Conservation (phyloP, 2,888 invertebrate genomes). For the Dicyrtoma fusca region DNA sequence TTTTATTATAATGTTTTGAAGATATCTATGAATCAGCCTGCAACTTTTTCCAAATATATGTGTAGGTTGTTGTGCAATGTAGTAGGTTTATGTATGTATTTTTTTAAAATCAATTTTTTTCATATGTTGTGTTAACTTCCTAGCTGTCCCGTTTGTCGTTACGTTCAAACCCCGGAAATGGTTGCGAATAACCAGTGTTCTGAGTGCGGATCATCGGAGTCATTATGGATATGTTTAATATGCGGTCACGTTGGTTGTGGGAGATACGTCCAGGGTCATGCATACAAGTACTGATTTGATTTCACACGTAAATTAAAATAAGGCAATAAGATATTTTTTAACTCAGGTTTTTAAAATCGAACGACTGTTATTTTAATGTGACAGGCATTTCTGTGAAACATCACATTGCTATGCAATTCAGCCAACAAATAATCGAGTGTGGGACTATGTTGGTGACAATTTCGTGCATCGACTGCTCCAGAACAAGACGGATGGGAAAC, state of each 20-base stretch:
- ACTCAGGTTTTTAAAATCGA: not conserved
- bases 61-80: not conserved
- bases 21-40: not conserved
- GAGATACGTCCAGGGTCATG: constrained; percentile 86
- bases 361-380: constrained; percentile 28
- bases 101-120: not conserved
- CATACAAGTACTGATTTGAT: constrained; percentile 77
- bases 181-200: constrained; percentile 72
- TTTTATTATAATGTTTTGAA: too few species aligned
- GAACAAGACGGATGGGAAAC: constrained; percentile 94
- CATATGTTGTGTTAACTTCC: constrained; percentile 42
- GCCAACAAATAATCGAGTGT: constrained; percentile 92
- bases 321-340: too few species aligned
- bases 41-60: not conserved
- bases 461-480: constrained; percentile 95
- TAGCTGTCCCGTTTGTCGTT: constrained; percentile 96
- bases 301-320: not conserved
- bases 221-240: constrained; percentile 98
- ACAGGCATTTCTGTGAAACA: constrained; percentile 88
- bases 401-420: constrained; percentile 98
- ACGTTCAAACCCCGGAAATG: constrained; percentile 81
- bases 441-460: constrained; percentile 99
- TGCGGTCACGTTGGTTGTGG: constrained; percentile 99
- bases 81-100: not conserved
- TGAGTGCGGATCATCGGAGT: constrained; percentile 72